phyloP scores from a whole-genome alignment of 1,140 invertebrate species.

The Trichomalopsis sarcophagae region DNA sequence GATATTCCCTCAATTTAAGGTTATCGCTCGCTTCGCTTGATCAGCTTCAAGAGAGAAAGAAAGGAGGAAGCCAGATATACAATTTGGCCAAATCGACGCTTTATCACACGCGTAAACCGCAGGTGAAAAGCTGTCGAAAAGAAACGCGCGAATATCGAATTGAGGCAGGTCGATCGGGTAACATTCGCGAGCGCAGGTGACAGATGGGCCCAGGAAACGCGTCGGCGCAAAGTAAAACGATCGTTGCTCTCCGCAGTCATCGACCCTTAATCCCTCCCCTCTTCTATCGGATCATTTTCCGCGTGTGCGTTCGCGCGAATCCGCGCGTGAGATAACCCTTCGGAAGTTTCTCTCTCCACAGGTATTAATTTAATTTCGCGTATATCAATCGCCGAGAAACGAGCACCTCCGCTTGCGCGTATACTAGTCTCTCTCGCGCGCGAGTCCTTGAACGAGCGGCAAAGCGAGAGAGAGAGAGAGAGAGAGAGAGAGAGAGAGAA shows the following conservation, averaged over 20 bases:
- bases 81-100: neutral
- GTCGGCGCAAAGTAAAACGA: conserved; percentile 15
- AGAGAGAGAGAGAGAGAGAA: neutral
- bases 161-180: conserved; percentile 21
- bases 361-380: too few species aligned
- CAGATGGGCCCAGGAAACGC: too few species aligned
- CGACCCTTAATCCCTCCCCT: neutral
- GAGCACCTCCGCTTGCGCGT: neutral
- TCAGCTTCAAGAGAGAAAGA: neutral
- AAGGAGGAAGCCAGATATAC: conserved; percentile 14
- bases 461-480: neutral
- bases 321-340: neutral
- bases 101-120: too few species aligned
- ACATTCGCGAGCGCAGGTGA: neutral
- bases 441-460: conserved; percentile 22
- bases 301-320: neutral
- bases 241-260: neutral
- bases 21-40: conserved; percentile 39
- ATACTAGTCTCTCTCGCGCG: neutral
- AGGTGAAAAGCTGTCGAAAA: neutral
- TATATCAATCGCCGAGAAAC: neutral
- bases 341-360: neutral
- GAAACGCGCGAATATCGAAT: neutral
- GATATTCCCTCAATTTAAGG: conserved; percentile 19
- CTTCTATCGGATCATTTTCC: neutral